These are phyloP conservation scores for Poeciliopsis turrubarensis DNA, from an alignment of 2,113 vertebrate genomes.

Conservation along the genomic window DNA sequence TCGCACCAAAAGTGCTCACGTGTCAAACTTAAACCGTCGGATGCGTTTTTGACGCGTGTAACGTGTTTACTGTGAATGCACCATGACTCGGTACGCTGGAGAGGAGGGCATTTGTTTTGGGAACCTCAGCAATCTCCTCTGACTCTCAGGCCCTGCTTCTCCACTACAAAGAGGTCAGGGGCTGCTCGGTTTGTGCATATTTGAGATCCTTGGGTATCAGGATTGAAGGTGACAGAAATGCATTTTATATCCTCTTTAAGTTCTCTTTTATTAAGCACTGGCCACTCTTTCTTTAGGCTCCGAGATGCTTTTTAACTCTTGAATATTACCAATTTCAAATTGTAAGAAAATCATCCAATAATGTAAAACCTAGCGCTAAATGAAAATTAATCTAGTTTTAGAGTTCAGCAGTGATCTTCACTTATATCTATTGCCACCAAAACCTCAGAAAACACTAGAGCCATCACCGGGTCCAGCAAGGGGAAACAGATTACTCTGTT, in stretches of 20 bases:
- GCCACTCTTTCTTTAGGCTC: not conserved
- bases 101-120: too few relatives aligned
- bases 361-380: not conserved
- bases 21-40: too few relatives aligned
- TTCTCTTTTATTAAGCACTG: not conserved
- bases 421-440: not conserved
- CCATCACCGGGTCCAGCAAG: not conserved
- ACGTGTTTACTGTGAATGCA: too few relatives aligned
- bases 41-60: too few relatives aligned
- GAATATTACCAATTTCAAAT: not conserved
- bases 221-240: too few relatives aligned
- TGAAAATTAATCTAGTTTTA: not conserved
- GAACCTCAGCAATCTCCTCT: too few relatives aligned
- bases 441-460: not conserved
- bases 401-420: not conserved
- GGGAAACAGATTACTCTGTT: not conserved
- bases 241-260: not conserved
- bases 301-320: too few relatives aligned
- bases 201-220: not conserved
- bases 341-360: not conserved
- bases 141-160: too few relatives aligned
- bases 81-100: too few relatives aligned
- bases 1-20: too few relatives aligned
- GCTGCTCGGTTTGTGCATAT: not conserved
- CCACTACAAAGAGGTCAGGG: too few relatives aligned